Percentiles rank a stretch among this genome's conserved stretches.
Evolutionary conservation across 2,797 vertebrate species (phyloP).

Genomic region (Danio choprae): DNA sequence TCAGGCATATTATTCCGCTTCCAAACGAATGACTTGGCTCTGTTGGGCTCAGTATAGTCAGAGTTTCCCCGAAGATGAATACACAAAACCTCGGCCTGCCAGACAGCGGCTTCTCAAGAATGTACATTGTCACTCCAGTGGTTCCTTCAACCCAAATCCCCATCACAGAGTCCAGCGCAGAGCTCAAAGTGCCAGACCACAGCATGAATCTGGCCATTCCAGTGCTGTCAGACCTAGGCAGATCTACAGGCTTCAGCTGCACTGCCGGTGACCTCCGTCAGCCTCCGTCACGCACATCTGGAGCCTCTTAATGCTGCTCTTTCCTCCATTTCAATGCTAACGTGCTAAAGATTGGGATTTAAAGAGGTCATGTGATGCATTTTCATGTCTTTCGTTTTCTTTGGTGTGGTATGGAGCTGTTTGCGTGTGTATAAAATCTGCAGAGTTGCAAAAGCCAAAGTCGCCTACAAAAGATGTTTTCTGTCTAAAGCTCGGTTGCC

Average conservation of each 20-base stretch:
- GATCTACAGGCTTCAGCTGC: constrained; percentile 13
- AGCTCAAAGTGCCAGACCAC: constrained; percentile 50
- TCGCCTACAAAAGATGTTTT: too few species aligned
- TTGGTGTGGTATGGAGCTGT: too few species aligned
- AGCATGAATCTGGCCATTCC: constrained; percentile 41
- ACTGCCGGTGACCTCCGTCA: constrained; percentile 46
- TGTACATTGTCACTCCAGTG: constrained; percentile 73
- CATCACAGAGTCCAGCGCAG: constrained; percentile 33
- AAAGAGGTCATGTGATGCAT: neutral
- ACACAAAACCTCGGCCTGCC: constrained; percentile 45
- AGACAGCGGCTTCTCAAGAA: constrained; percentile 71
- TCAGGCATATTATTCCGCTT: constrained; percentile 33
- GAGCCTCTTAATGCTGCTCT: constrained; percentile 20
- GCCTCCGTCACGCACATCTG: constrained; percentile 45
- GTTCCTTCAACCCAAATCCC: constrained; percentile 57
- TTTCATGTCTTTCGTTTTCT: too few species aligned
- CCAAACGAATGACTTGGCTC: constrained; percentile 31
- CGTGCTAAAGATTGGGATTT: constrained; percentile 22
- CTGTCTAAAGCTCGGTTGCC: too few species aligned
- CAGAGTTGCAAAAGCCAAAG: too few species aligned
- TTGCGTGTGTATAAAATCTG: too few species aligned
- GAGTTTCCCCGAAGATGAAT: constrained; percentile 54
- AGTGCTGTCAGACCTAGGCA: constrained; percentile 24
- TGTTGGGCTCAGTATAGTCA: constrained; percentile 29
- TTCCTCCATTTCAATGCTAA: neutral